Evolutionary conservation across 53 echinoderm and acorn worm genomes (phyloP).

Genomic region (Luidia sarsii): DNA sequence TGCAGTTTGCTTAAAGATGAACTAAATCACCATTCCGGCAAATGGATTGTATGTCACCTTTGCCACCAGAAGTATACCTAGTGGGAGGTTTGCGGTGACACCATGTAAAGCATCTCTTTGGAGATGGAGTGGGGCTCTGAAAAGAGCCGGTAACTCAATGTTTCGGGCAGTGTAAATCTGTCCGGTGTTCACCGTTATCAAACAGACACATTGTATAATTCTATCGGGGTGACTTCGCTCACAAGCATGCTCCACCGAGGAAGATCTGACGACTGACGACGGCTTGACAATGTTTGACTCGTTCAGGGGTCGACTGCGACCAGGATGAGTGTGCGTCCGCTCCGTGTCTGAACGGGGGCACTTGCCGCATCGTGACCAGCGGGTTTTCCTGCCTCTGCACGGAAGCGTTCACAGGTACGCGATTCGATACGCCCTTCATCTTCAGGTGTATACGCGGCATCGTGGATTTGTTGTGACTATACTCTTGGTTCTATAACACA

Average conservation of each 20-base stretch:
- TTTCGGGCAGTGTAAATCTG: no score
- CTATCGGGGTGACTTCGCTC: background rate
- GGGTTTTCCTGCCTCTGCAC: constrained; percentile 14
- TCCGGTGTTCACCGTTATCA: background rate
- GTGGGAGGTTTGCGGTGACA: no score
- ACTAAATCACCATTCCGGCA: background rate
- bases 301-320: constrained; percentile 47
- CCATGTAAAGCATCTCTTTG: no score
- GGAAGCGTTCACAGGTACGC: constrained; percentile 21
- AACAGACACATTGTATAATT: background rate
- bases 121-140: no score
- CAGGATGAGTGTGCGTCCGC: constrained; percentile 25
- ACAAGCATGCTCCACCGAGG: background rate
- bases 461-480: no score
- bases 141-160: no score
- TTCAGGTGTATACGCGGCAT: no score
- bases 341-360: constrained; percentile 32
- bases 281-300: background rate
- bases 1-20: no score
- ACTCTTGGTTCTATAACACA: no score
- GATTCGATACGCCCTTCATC: no score
- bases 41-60: background rate
- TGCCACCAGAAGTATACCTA: background rate
- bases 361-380: constrained; percentile 1
- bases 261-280: background rate